Conservation (phyloP, 2,888 invertebrate genomes). For the Tipula unca region DNA sequence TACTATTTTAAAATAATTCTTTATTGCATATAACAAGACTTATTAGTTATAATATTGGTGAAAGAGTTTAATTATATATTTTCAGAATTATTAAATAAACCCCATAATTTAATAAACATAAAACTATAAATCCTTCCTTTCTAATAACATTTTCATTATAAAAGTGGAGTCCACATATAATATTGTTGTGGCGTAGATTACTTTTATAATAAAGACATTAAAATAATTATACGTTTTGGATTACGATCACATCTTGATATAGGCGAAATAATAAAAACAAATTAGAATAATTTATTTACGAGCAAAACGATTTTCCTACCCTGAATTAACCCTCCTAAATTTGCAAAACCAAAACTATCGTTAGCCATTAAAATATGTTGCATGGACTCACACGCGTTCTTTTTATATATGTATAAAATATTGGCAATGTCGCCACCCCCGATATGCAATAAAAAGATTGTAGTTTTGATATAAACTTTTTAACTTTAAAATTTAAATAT, state of each 20-base stretch:
- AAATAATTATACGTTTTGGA: background rate
- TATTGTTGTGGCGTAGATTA: background rate
- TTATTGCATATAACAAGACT: background rate
- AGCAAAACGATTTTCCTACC: background rate
- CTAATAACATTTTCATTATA: background rate
- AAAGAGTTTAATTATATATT: background rate
- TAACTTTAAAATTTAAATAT: background rate
- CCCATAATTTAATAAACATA: background rate
- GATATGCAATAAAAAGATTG: too few species aligned
- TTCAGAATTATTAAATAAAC: background rate
- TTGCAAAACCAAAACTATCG: background rate
- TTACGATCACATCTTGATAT: background rate
- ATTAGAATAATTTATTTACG: background rate
- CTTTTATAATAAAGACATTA: conserved; percentile 3
- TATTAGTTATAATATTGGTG: background rate
- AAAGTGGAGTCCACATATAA: background rate
- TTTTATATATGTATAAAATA: background rate
- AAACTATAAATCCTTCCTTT: background rate
- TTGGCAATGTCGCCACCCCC: background rate
- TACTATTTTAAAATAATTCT: background rate
- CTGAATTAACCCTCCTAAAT: background rate
- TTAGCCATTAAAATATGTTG: background rate
- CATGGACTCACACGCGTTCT: background rate
- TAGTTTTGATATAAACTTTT: background rate
- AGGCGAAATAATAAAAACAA: background rate